Evolutionary conservation across 2,888 invertebrate genomes (phyloP), one percentile per base, ranked within the genome.

Genomic region (Allophyes oxyacanthae): DNA sequence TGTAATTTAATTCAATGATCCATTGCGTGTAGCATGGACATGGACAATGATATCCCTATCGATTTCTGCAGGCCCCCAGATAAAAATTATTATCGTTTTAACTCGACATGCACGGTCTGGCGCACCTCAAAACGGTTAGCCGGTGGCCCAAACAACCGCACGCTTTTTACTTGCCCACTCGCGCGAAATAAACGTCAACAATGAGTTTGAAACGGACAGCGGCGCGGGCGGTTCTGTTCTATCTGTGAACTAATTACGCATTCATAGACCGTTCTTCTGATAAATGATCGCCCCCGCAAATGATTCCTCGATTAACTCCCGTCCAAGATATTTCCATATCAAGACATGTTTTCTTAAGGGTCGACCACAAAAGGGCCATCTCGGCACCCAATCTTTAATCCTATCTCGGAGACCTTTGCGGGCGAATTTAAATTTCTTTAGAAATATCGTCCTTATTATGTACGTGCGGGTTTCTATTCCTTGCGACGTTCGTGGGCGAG

Each of bases 321-420:
- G 88, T 87, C 90, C 87, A 80, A 90, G 92, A 92, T 90, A 93
- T 94, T 94, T 92, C 92, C 93, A 94, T 94, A 94, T 93, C 94
- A 92, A 91, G 92, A 92, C 94, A 93, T 93, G 93, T 94, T 94
- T 94, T 93, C 94, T 93, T 92, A 92, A 94, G 93, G 93, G 94
- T 91, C 91, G 88, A 74, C 92, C 91, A 93, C 93, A 93, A 94
- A 90, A 94, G 92, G 92, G 91, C 92, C 93, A 93, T 94, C 94
- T 92, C 89, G 83, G 83, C 88, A 85, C 90, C 92, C 93, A 93
- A 94, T 94, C 94, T 94, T 93, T 94, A 94, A 94, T 94, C 94
- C 94, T 94, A 94, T 94, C 94, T 94, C 86, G 92, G 74, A 86
- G 91, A 93, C 94, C 94, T 93, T 94, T 94, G 94, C 93, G 91